Percentiles rank a stretch among this genome's conserved stretches.
Conservation (phyloP, 1,140 invertebrate species). For the Ceratina australensis region DNA sequence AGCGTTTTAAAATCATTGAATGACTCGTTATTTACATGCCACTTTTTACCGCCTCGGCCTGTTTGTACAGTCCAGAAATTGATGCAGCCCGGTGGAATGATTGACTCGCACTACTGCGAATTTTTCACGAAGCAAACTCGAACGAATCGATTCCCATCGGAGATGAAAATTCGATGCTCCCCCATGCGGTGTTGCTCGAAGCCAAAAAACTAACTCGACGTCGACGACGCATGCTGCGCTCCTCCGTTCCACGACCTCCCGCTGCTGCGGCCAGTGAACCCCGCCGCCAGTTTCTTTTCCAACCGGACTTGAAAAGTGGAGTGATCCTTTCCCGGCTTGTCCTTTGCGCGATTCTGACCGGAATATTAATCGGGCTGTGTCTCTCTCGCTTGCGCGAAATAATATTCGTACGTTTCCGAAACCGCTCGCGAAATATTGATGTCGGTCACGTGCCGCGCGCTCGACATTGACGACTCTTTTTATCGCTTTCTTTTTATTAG, state of each 20-base stretch:
- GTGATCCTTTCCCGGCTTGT: slow-evolving; percentile 32
- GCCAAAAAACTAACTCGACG: slow-evolving; percentile 24
- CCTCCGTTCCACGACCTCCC: slow-evolving; percentile 42
- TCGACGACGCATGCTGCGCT: slow-evolving; percentile 27
- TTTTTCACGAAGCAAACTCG: too few relatives aligned
- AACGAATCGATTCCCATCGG: not conserved
- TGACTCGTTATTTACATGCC: too few relatives aligned
- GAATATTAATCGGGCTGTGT: slow-evolving; percentile 37
- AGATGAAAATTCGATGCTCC: slow-evolving; percentile 24
- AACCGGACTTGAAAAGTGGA: slow-evolving; percentile 43
- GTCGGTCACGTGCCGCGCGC: not conserved
- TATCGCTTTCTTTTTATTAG: too few relatives aligned
- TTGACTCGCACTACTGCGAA: too few relatives aligned
- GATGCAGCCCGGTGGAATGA: too few relatives aligned
- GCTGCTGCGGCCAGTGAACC: slow-evolving; percentile 53
- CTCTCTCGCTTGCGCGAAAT: slow-evolving; percentile 6
- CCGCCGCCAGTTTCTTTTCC: slow-evolving; percentile 23
- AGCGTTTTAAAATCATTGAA: too few relatives aligned
- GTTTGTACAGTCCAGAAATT: too few relatives aligned
- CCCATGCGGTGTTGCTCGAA: slow-evolving; percentile 8
- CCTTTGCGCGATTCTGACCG: slow-evolving; percentile 23
- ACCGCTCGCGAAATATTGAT: slow-evolving; percentile 7
- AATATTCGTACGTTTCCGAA: slow-evolving; percentile 3
- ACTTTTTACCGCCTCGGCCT: too few relatives aligned
- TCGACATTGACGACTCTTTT: not conserved